Percentiles rank a stretch among this genome's conserved stretches.
Conservation (phyloP, 1,140 invertebrate species). For the Musca domestica region DNA sequence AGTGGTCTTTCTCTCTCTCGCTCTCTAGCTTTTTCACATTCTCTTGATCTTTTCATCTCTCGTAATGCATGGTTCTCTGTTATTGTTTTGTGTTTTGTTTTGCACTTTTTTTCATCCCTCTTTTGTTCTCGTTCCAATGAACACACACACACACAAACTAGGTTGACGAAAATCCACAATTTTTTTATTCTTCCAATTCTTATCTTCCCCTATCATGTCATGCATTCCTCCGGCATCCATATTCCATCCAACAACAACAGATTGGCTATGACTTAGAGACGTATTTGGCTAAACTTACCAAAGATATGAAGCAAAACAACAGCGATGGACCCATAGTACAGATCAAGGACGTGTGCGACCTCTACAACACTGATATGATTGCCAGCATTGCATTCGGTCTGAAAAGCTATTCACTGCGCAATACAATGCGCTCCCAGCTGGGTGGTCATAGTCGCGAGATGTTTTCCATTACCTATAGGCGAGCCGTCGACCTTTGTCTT, state of each 20-base stretch:
- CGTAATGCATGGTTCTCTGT: too few relatives aligned
- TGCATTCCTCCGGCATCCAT: not conserved
- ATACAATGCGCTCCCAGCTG: conserved; percentile 55
- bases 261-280: conserved; percentile 46
- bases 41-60: too few relatives aligned
- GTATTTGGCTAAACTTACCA: conserved; percentile 42
- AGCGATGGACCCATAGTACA: conserved; percentile 40
- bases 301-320: conserved; percentile 35
- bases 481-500: conserved; percentile 56
- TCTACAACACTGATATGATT: conserved; percentile 63
- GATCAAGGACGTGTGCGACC: conserved; percentile 55
- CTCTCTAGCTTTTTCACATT: too few relatives aligned
- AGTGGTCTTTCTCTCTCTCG: too few relatives aligned
- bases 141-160: too few relatives aligned
- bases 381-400: conserved; percentile 62
- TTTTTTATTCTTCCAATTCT: not conserved
- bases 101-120: too few relatives aligned
- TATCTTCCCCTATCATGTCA: conserved; percentile 5
- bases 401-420: conserved; percentile 58
- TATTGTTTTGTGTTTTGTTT: too few relatives aligned
- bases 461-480: conserved; percentile 58
- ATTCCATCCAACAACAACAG: conserved; percentile 20
- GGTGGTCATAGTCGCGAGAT: conserved; percentile 55
- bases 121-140: too few relatives aligned
- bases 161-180: too few relatives aligned